Percentiles rank a stretch among this genome's conserved stretches.
phyloP scores from a whole-genome alignment of 92 coral and sea anemone species.

The Paragorgia papillata region DNA sequence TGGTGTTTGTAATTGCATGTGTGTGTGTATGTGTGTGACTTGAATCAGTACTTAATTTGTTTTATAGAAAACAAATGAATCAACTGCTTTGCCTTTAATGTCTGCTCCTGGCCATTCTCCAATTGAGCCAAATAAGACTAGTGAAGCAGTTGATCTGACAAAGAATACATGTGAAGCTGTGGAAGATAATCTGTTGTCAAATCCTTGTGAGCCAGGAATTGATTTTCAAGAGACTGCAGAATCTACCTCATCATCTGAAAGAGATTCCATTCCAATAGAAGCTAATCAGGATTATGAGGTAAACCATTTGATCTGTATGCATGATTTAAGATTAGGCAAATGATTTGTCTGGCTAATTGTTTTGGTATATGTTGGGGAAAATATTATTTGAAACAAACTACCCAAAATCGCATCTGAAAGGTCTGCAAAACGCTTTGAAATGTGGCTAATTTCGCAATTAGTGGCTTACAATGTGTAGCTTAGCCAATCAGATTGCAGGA shows the following conservation, averaged over 20 bases:
- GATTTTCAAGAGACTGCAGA: slow-evolving; percentile 6
- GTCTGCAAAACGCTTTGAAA: no score
- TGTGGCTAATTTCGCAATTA: no score
- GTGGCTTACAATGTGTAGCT: no score
- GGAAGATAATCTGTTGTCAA: slow-evolving; percentile 23
- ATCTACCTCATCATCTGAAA: slow-evolving; percentile 10
- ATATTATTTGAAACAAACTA: not conserved
- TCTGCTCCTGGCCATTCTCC: not conserved
- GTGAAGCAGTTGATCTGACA: slow-evolving; percentile 11
- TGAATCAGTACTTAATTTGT: not conserved
- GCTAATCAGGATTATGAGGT: slow-evolving; percentile 3
- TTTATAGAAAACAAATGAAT: not conserved
- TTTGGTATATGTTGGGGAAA: not conserved
- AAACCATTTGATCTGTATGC: not conserved
- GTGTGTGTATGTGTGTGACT: no score
- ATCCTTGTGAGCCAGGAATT: slow-evolving; percentile 17
- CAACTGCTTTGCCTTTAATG: not conserved
- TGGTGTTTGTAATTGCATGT: no score
- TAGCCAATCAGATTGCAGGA: no score
- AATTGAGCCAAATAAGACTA: not conserved
- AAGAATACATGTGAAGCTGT: not conserved
- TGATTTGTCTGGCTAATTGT: not conserved
- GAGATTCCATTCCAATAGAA: slow-evolving; percentile 1
- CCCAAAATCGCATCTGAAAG: no score
- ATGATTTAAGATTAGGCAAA: not conserved